Base-by-base conservation (phyloP, 2,797 vertebrate species). In the Chaunax sp. region DNA sequence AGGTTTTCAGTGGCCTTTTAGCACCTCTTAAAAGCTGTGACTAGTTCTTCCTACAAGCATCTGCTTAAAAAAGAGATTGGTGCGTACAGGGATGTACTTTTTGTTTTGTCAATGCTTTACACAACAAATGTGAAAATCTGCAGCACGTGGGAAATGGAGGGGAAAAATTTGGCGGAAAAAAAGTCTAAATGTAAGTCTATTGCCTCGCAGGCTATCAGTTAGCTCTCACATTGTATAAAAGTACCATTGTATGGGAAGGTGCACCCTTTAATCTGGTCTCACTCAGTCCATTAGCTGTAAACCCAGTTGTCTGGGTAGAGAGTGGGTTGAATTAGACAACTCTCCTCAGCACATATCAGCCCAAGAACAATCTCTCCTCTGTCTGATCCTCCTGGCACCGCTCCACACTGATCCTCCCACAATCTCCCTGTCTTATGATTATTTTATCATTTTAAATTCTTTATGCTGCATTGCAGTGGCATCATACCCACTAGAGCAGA, bases 391-490 rank as follows among this genome's bases (percentile, higher is more conserved):
- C 8, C 57, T 89, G 88, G 89, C 89, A n/a, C 19, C 14, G 9
- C 64, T 90, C 89, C 87, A 90, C 67, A 68, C 44, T 43, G 52
- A 20, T 86, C 83, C 85, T 81, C 81, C 84, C 86, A 84, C 82
- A n/a, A 69, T 72, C 81, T 73, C 72, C 63, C 66, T 73, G 56
- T 59, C 87, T 80, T 87, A 87, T 92, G 89, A 93, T 92, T 89
- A 90, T 90, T 92, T 87, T 81, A 91, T 90, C 69, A 64, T 88
- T 91, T 91, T 91, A 79, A 92, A 93, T 91, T 90, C 87, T 92
- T 91, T 74, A 92, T 88, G 89, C 86, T 64, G 83, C 75, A 69
- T 77, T 50, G 91, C 87, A 82, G 80, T 89, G 80, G 92, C 90
- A 88, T 90, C 64, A 46, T 78, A 81, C 82, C 77, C 73, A 81